A percentile compares a stretch with the other conserved stretches of the same genome.
phyloP scores from a whole-genome alignment of 1,140 invertebrate genomes.

The Trichoplusia ni region DNA sequence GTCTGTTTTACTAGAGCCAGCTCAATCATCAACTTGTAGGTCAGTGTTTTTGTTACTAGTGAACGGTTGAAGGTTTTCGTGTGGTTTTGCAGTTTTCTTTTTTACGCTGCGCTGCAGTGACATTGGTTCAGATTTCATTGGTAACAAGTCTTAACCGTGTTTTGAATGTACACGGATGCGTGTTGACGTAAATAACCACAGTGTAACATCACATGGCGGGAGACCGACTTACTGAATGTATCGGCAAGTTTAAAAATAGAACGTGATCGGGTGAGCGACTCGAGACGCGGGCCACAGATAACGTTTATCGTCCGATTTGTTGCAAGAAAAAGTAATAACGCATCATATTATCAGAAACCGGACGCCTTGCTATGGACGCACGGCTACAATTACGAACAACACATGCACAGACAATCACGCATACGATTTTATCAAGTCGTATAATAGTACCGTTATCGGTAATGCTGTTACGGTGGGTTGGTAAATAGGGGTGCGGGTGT shows the following conservation, averaged over 20 bases:
- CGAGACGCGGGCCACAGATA: conserved; percentile 47
- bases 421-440: conserved; percentile 9
- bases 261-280: conserved; percentile 49
- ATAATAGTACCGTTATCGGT: conserved; percentile 21
- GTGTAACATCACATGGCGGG: conserved; percentile 45
- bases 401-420: conserved; percentile 8
- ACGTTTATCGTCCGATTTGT: conserved; percentile 46
- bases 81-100: conserved; percentile 27
- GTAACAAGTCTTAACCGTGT: conserved; percentile 35
- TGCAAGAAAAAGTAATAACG: conserved; percentile 30
- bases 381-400: conserved; percentile 11
- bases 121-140: conserved; percentile 47
- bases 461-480: conserved; percentile 20
- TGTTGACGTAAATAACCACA: conserved; percentile 50
- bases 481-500: conserved; percentile 56
- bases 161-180: conserved; percentile 36
- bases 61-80: conserved; percentile 44
- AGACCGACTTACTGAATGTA: conserved; percentile 48
- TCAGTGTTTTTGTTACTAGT: conserved; percentile 50
- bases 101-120: conserved; percentile 28
- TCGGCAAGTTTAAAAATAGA: conserved; percentile 68
- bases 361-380: conserved; percentile 3
- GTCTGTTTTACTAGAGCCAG: conserved; percentile 26
- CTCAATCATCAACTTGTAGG: conserved; percentile 52
- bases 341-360: conserved; percentile 15